Base-by-base conservation (phyloP, 2,113 vertebrate genomes). In the Heterochromis multidens region DNA sequence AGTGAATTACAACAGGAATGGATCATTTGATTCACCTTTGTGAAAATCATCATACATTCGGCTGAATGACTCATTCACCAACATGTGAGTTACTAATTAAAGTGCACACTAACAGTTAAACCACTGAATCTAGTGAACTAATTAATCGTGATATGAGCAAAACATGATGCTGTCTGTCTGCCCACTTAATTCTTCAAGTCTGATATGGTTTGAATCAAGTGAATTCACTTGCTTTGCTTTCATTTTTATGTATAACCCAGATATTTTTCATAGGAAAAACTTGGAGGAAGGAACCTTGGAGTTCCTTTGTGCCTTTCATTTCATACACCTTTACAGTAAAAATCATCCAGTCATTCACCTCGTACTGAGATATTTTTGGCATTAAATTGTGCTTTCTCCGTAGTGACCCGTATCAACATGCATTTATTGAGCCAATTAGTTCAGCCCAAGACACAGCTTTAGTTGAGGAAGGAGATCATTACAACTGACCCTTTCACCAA, bases 391-490 rank as follows among this genome's bases (percentile, higher is more conserved):
- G 54, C 58, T 14, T 33, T 12, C 35, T 77, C 43, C 49, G 40
- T 35, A 3, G 60, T 7, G 67, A 10, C 54, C 60, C 11, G 5
- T 59, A 5, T 57, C 4, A 10, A 19, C 17, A 1, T 43, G 77
- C 58, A 77, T 61, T 52, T 8, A 77, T 88, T 59, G 33, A 85
- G 58, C 79, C 82, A 83, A 90, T 92, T 87, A 87, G 58, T 12
- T 61, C 14, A n/a, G 77, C 65, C 37, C 17, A 19, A 49, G 60
- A 62, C 54, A 12, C 72, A 23, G 57, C 80, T 86, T 49, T 17
- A 63, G 77, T 40, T 9, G 25, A 56, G 72, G 63, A 65, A 79
- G 72, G 13, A 31, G 40, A 60, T 79, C 31, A 21, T 81, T 87
- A 80, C 31, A 8, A 29, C 12, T 40, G 56, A 60, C 43, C 81